These are phyloP conservation scores for Chaenodraco wilsoni DNA, from an alignment of 2,797 vertebrate species.

Conservation along the genomic window DNA sequence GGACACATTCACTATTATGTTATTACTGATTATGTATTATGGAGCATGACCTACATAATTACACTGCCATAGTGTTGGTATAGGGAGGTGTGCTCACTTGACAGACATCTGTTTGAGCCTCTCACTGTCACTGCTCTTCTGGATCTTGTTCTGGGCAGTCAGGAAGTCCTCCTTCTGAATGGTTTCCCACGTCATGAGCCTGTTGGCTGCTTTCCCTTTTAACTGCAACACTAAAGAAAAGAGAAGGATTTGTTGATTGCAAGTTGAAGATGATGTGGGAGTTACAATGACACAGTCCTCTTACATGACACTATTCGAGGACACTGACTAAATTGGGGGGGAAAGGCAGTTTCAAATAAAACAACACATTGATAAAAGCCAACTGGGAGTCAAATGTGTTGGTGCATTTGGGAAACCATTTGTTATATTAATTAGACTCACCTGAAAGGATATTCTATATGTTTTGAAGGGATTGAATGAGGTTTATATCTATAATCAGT, in stretches of 20 bases:
- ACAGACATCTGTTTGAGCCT: slow-evolving; percentile 88
- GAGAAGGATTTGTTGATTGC: not conserved
- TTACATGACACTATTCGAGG: no score
- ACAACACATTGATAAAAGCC: not conserved
- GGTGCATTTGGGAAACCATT: not conserved
- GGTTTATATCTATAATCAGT: no score
- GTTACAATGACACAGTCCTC: no score
- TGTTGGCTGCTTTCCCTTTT: slow-evolving; percentile 74
- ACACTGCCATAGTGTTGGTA: not conserved
- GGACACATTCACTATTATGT: slow-evolving; percentile 15
- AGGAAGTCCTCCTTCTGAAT: slow-evolving; percentile 92
- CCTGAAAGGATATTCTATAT: no score
- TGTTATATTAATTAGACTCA: not conserved
- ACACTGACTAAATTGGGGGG: not conserved
- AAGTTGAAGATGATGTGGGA: no score
- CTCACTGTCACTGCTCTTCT: slow-evolving; percentile 87
- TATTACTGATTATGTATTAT: not conserved
- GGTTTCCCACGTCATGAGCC: slow-evolving; percentile 88
- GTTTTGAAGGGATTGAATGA: no score
- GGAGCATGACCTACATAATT: no score
- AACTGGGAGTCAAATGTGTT: not conserved
- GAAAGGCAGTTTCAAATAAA: not conserved
- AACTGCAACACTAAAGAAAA: slow-evolving; percentile 79
- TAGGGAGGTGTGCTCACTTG: slow-evolving; percentile 80
- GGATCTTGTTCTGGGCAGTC: slow-evolving; percentile 80